Evolutionary conservation across 2,113 vertebrate genomes (phyloP), one percentile per base, ranked within the genome.

Genomic region (Dicentrarchus labrax): DNA sequence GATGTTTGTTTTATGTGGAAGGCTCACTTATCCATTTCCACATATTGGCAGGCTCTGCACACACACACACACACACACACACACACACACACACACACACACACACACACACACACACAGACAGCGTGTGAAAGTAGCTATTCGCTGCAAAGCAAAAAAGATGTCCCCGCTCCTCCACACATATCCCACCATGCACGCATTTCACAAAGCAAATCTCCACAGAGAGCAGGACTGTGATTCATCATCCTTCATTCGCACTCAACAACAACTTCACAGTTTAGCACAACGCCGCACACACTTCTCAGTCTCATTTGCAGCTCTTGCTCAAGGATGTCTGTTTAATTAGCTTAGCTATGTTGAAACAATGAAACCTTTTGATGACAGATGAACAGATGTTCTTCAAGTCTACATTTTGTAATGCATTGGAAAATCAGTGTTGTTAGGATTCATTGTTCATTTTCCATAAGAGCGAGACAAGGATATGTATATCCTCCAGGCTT

Each of bases 321-420:
- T 16, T 60, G 50, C 66, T 89, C 67, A 78, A 72, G 77, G 71
- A 78, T 69, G 72, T 82, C 72, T 69, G 80, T 78, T 90, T 80
- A 88, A 92, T 89, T 77, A 86, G 71, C 16, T 68, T 24, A 67
- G 74, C 76, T 45, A 16, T 13, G 30, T 43, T 61, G 51, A 65
- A 61, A 73, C 81, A 76, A 22, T 24, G 72, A 56, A 74, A 60
- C 19, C 56, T 61, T 71, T 36, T 72, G 59, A 53, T 39, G 71
- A 72, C 41, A 86, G 70, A 71, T 83, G 65, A 86, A 53, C 78
- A 82, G 80, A 68, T 76, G 80, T 85, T 78, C 41, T 62, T 73
- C 48, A 30, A 84, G 60, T 84, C 61, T 64, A 45, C 43, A 65
- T 62, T 85, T 79, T 77, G 54, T 60, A 39, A 61, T 43, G 65